Conservation (phyloP, 23 tunicate species). For the Aplidium turbinatum region DNA sequence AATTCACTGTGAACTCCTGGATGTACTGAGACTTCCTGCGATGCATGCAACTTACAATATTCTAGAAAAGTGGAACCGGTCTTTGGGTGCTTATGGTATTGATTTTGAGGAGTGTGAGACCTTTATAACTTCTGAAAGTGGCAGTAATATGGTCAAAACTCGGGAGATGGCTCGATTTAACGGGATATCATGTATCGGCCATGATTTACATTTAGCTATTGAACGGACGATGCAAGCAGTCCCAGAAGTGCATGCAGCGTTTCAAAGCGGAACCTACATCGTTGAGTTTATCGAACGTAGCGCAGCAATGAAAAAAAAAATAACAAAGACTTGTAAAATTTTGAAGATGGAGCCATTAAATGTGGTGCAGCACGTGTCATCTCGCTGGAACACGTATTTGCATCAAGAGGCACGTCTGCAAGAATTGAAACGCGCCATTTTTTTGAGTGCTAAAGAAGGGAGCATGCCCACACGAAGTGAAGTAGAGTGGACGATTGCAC, state of each 20-base stretch:
- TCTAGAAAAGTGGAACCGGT: too few species aligned
- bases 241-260: conserved; percentile 1
- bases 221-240: background rate
- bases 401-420: background rate
- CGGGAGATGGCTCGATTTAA: background rate
- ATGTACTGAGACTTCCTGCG: too few species aligned
- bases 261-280: background rate
- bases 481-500: background rate
- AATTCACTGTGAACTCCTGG: background rate
- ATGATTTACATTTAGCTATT: background rate
- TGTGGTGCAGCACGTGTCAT: background rate
- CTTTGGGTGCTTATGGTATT: too few species aligned
- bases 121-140: too few species aligned
- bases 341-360: background rate
- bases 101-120: too few species aligned
- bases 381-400: background rate
- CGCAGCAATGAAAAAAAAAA: background rate
- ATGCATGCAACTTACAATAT: too few species aligned
- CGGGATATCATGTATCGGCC: conserved; percentile 3
- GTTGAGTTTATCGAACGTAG: background rate
- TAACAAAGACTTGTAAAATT: background rate
- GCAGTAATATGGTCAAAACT: too few species aligned
- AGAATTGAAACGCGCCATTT: conserved; percentile 4
- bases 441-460: background rate
- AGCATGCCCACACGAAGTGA: background rate